phyloP scores from a whole-genome alignment of 2,113 vertebrate genomes.

The Phyllostomus hastatus region DNA sequence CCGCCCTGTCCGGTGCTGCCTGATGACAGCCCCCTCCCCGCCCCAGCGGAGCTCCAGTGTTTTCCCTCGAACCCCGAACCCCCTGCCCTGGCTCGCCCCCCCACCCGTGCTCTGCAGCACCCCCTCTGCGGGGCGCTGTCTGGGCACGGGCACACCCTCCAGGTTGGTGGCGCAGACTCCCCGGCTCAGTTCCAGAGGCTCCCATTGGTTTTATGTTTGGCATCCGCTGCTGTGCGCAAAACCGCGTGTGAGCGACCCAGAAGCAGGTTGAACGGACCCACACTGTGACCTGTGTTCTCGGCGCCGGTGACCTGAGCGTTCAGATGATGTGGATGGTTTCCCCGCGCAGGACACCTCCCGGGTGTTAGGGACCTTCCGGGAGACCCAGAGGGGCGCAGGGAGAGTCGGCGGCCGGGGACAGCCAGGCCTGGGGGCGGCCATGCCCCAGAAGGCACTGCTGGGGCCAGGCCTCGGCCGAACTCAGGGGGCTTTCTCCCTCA shows the following conservation, averaged over 20 bases:
- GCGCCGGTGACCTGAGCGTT: accelerated
- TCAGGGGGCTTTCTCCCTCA: background rate
- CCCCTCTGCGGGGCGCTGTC: background rate
- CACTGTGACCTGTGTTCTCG: accelerated
- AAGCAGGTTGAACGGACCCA: background rate
- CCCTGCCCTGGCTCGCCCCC: background rate
- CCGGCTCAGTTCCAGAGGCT: background rate
- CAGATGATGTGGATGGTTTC: background rate
- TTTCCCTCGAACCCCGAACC: background rate
- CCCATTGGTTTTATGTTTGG: background rate
- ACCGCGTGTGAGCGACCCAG: background rate
- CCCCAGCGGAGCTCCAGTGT: background rate
- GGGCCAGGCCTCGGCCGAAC: background rate
- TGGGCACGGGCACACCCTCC: background rate
- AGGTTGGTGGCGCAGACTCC: background rate
- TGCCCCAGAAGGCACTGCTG: accelerated
- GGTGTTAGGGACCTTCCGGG: background rate
- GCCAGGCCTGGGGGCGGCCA: background rate
- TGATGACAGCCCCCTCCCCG: background rate
- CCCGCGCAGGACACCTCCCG: too few species aligned
- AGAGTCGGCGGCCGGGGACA: background rate
- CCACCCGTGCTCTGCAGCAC: background rate
- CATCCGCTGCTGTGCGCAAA: background rate
- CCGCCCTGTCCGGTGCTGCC: background rate
- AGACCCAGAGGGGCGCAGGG: accelerated